Percentiles rank a stretch among this genome's conserved stretches.
These are phyloP conservation scores for Monarcha castaneiventris DNA, from an alignment of 2,113 vertebrate genomes.

Conservation along the genomic window DNA sequence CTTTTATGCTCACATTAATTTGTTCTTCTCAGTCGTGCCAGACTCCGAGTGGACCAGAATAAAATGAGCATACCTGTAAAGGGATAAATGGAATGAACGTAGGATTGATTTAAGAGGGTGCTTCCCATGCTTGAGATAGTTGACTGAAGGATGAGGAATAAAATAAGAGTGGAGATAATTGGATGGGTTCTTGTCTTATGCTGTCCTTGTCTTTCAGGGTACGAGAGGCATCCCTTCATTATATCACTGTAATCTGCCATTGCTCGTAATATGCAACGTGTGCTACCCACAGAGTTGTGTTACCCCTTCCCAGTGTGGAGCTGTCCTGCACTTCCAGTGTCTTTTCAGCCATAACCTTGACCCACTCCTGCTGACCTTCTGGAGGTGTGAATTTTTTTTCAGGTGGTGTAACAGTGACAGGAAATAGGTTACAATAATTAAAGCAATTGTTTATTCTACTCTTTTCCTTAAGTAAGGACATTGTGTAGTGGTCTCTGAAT, in stretches of 20 bases:
- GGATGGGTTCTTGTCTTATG: not conserved
- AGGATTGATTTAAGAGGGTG: slow-evolving; percentile 26
- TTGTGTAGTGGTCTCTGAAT: not conserved
- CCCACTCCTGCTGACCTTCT: not conserved
- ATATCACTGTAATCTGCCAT: not conserved
- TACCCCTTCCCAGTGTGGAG: not conserved
- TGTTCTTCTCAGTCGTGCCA: not conserved
- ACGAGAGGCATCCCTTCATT: not conserved
- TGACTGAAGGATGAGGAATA: slow-evolving; percentile 24
- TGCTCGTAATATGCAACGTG: not conserved
- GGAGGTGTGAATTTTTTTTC: not conserved
- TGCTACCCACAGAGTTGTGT: not conserved
- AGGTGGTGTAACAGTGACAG: not conserved
- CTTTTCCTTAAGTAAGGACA: not conserved
- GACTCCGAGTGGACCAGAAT: not conserved
- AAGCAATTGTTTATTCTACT: not conserved
- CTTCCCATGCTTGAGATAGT: slow-evolving; percentile 5
- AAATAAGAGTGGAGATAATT: not conserved
- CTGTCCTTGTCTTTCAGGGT: slow-evolving; percentile 18
- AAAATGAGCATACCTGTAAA: slow-evolving; percentile 8
- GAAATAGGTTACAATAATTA: not conserved
- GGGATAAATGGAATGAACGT: not conserved
- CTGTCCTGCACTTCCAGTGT: not conserved
- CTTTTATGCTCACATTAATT: not conserved
- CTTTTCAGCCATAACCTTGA: not conserved